A percentile compares a stretch with the other conserved stretches of the same genome.
Evolutionary conservation across 2,888 invertebrate genomes (phyloP).

Genomic region (Pardosa pseudoannulata): DNA sequence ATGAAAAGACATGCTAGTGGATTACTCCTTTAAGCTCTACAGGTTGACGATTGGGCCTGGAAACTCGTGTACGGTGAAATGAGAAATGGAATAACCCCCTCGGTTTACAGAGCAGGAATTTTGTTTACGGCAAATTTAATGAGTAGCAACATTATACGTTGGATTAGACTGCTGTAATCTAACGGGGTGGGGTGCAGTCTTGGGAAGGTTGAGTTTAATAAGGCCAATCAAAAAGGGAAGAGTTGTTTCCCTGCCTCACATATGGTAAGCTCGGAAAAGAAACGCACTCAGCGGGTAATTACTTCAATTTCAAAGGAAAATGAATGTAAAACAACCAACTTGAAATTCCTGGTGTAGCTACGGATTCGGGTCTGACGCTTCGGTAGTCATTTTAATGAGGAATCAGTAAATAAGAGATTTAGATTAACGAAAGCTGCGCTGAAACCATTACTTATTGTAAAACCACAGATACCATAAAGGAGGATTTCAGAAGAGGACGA

Average conservation of each 20-base stretch:
- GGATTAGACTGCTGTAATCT: constrained; percentile 35
- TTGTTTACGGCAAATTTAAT: constrained; percentile 60
- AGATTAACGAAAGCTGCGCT: background rate
- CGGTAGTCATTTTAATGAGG: constrained; percentile 20
- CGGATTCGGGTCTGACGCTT: constrained; percentile 4
- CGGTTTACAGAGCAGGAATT: constrained; percentile 27
- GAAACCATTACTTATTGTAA: background rate
- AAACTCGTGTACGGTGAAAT: constrained; percentile 34
- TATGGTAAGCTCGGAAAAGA: constrained; percentile 15
- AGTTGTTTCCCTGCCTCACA: background rate
- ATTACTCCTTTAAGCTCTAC: constrained; percentile 28
- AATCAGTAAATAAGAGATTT: background rate
- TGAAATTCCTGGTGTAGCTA: background rate
- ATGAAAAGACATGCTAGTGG: constrained; percentile 21
- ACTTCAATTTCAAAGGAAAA: constrained; percentile 26
- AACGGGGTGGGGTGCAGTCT: constrained; percentile 1
- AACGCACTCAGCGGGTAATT: constrained; percentile 41
- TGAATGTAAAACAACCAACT: background rate
- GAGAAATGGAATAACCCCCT: constrained; percentile 57
- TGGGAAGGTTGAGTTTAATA: constrained; percentile 35
- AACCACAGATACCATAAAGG: background rate
- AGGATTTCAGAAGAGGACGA: background rate
- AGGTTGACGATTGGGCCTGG: constrained; percentile 29
- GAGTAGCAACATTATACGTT: constrained; percentile 59
- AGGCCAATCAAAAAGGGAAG: constrained; percentile 27